Evolutionary conservation across 2,888 invertebrate genomes (phyloP).

Genomic region (Hartigia nigra): DNA sequence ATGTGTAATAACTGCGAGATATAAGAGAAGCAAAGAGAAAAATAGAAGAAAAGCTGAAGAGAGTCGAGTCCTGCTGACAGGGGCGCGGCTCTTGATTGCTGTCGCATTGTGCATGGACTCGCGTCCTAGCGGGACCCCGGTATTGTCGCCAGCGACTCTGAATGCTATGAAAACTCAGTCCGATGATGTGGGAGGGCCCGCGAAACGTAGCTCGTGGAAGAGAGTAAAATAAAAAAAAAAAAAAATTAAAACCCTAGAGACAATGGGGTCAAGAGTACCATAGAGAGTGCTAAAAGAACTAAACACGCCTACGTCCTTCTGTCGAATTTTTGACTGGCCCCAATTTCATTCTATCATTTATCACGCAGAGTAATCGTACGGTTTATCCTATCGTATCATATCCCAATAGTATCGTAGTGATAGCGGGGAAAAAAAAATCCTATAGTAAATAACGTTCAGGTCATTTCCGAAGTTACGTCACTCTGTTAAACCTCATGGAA

Average conservation of each 20-base stretch:
- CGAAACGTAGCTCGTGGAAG: constrained; percentile 19
- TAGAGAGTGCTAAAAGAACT: constrained; percentile 53
- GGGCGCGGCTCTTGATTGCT: constrained; percentile 65
- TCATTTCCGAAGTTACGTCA: background rate
- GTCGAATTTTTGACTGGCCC: constrained; percentile 19
- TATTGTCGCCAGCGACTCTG: constrained; percentile 46
- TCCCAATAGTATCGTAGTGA: background rate
- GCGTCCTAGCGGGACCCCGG: constrained; percentile 42
- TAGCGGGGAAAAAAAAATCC: background rate
- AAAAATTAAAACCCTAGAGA: constrained; percentile 62
- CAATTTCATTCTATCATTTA: background rate
- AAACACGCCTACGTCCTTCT: constrained; percentile 60
- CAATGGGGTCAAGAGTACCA: constrained; percentile 65
- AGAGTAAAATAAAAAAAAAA: constrained; percentile 16
- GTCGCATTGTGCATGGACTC: constrained; percentile 62
- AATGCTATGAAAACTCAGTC: constrained; percentile 37
- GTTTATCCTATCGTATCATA: background rate
- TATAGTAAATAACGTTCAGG: background rate
- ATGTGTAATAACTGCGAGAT: background rate
- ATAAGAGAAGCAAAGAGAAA: background rate
- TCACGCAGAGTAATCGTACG: background rate
- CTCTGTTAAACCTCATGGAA: background rate
- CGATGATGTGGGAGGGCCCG: constrained; percentile 53
- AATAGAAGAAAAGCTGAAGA: constrained; percentile 29
- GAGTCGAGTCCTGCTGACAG: constrained; percentile 53